Base-by-base conservation (phyloP, 1,140 invertebrate species). In the Theocolax elegans region DNA sequence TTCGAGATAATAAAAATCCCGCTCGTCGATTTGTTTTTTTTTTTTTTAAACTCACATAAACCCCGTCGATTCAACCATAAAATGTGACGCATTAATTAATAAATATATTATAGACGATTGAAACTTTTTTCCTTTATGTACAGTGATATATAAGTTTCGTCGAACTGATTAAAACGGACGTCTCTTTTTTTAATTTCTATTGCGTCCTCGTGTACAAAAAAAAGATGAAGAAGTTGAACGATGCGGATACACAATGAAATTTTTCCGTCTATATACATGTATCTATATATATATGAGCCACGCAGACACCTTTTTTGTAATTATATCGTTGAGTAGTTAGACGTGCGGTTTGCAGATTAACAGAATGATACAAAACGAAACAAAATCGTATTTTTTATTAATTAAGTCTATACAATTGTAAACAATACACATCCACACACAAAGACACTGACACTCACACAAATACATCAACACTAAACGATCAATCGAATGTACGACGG, bases 81-180 rank as follows among this genome's bases (percentile, higher is more conserved):
- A n/a, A n/a, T n/a, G n/a, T n/a, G n/a, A n/a, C n/a, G n/a, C n/a
- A n/a, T n/a, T n/a, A n/a, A n/a, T 60, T 35, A 29, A 25, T 53
- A 65, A 13, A 53, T 31, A 38, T 49, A 40, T 53, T 51, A 31
- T 49, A 27, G 31, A 35, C 25, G 27, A 27, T 56, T 23, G 31
- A 53, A 54, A 54, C 58, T 53, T 65, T 54, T 64, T 56, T 23
- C 53, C 65, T 58, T 71, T 65, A 19, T 67, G 38, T 42, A 63
- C 56, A 68, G 48, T 58, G 56, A 58, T 68, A 67, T 38, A 65
- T 62, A 71, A 62, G 40, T 69, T 69, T 69, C 48, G 56, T 48
- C 51, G 67, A 69, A 69, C 67, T 69, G 67, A 69, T 69, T 63
- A 59, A 56, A 19, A n/a, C n/a, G n/a, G n/a, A n/a, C n/a, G n/a